A percentile compares a stretch with the other conserved stretches of the same genome.
phyloP scores from a whole-genome alignment of 2,888 invertebrate genomes.

The Drosophila kambysellisi region DNA sequence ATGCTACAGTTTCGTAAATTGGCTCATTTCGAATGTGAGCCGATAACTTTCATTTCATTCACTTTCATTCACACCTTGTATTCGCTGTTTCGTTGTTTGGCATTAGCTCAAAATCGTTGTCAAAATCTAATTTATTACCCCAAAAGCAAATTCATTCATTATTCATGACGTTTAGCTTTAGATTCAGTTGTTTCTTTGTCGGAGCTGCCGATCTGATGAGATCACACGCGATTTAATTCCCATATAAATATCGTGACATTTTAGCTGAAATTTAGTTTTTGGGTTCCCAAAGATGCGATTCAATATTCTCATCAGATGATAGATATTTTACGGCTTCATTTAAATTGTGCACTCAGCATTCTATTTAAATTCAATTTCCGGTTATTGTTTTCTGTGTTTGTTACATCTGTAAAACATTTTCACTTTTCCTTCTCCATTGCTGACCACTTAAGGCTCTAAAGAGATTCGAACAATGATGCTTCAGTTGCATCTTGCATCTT shows the following conservation, averaged over 20 bases:
- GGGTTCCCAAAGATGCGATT: constrained; percentile 21
- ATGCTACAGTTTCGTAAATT: constrained; percentile 45
- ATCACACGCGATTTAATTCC: constrained; percentile 33
- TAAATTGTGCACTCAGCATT: constrained; percentile 58
- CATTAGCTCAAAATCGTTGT: constrained; percentile 52
- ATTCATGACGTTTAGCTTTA: constrained; percentile 26
- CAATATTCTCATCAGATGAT: constrained; percentile 30
- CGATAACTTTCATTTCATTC: constrained; percentile 73
- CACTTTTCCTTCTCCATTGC: constrained; percentile 58
- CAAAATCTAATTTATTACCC: constrained; percentile 45
- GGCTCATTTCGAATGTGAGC: constrained; percentile 38
- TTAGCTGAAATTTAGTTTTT: constrained; percentile 6
- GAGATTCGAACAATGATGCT: constrained; percentile 39
- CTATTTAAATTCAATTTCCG: constrained; percentile 70
- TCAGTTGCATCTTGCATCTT: constrained; percentile 33
- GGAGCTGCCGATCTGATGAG: constrained; percentile 51
- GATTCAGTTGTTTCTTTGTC: not conserved
- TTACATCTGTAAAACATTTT: constrained; percentile 58
- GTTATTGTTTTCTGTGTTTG: constrained; percentile 13
- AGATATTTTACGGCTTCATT: constrained; percentile 27
- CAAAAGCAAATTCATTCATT: constrained; percentile 39
- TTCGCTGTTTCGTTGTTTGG: constrained; percentile 23
- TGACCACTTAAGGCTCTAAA: constrained; percentile 48
- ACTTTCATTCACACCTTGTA: constrained; percentile 73
- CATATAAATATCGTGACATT: constrained; percentile 49